Evolutionary conservation across 2,113 vertebrate species (phyloP), one percentile per base, ranked within the genome.

Genomic region (Leptodactylus fuscus): DNA sequence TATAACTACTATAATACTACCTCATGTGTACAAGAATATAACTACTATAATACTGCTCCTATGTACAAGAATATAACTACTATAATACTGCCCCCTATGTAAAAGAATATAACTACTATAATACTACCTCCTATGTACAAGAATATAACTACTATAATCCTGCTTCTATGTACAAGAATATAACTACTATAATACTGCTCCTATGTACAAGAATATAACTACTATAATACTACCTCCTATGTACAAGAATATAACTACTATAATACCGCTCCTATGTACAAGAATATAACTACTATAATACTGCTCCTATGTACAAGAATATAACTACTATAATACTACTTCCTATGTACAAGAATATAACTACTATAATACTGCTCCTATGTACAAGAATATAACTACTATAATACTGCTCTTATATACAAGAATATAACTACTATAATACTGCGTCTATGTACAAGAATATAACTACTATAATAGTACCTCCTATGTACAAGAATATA

Each of bases 201-300:
- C 60, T 65, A 65, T 65, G 60, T 65, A 65, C 24, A 65, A 65
- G 60, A 65, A 65, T 65, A 65, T 65, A 65, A 65, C 60, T 65
- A 65, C 60, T 65, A 65, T 65, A 65, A 65, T 65, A 65, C 24
- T 65, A 13, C 2, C 60, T 16, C 27, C 60, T 65, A 65, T 65
- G 60, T 29, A 65, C 60, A 65, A 32, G 60, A 32, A 65, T 65
- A 32, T 65, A 65, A 32, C 60, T 65, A 15, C 55, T 60, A 27
- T 60, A 60, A 60, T 60, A 60, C 55, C 12, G n/a, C 48, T 15
- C 18, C 51, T 22, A 53, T 53, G 51, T 53, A 53, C 51, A 53
- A 53, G 51, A 20, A 18, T 53, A 53, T 53, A 53, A 53, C 51
- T 53, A 53, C 51, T 53, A 49, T 49, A 49, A 49, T 53, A 53